Base-by-base conservation (phyloP, 2,113 vertebrate genomes). In the Cavia aperea region DNA sequence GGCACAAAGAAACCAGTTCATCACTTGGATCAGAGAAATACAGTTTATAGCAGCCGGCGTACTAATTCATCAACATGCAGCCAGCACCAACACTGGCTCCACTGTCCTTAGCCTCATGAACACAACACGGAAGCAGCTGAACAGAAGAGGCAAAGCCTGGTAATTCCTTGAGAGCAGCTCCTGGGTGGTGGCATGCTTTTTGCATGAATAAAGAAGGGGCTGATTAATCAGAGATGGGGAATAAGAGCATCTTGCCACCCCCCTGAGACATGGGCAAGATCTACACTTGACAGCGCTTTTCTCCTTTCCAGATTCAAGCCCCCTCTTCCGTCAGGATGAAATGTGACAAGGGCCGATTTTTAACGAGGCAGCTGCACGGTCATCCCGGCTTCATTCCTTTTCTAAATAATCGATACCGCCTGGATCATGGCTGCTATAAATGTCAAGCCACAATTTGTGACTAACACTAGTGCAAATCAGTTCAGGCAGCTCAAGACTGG, bases 371-470 rank as follows among this genome's bases (percentile, higher is more conserved):
- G 82, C 73, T 24, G 86, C 92, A 21, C 3, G 0, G 81, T 84
- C 49, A 16, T 23, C 86, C 77, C n/a, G 0, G 65, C 81, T 49
- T 62, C 89, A 63, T 75, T 86, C 46, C 79, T 92, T 87, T 89
- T 87, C 89, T 85, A 86, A 92, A 95, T 89, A 95, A 96, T 95
- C 84, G 21, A 92, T 93, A 78, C 43, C 2, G 1, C 16, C 0
- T 1, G 60, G 62, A 79, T 84, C 9, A 0, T 77, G 62, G 93
- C 83, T 58, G 94, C 94, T 92, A 39, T 93, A 95, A 95, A 92
- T 1, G 60, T 92, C 96, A 93, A 58, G 81, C n/a, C 36, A 23
- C 81, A 49, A 73, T 91, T 60, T 91, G 93, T 90, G 92, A 84
- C 86, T 43, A 65, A 91, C 0, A 1, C 84, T 7, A 0, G 73